Base-by-base conservation (phyloP, 2,888 invertebrate genomes). In the Cryptus viduatorius region DNA sequence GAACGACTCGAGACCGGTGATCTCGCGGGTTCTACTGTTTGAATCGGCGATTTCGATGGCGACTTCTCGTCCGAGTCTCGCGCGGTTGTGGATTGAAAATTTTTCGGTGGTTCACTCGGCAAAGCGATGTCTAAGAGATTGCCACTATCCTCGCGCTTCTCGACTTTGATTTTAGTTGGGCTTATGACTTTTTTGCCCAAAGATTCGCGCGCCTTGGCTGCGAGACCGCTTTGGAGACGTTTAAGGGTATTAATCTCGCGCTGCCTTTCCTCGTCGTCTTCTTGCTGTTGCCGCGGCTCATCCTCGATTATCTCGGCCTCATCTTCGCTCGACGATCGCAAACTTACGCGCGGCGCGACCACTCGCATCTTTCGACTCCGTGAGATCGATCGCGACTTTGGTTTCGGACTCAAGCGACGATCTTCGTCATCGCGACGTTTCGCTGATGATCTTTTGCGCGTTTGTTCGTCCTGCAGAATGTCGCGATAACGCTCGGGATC, bases 171-270 rank as follows among this genome's bases (percentile, higher is more conserved):
- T 79, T 92, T 92, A 7, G 89, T 85, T 0, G 93, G 93, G 82
- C 91, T 92, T 42, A 90, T 91, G 0, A 94, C 93, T 88, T 95
- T 96, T 90, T 95, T 95, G 85, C 96, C 96, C 79, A 96, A 93
- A 1, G 95, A 94, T 90, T 96, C 96, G 89, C 96, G 96, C 1
- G 97, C 97, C 93, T 97, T 96, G 84, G 96, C 95, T 79, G 96
- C 95, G 92, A 95, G 93, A 86, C 96, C 95, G 88, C 95, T 95
- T 88, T 96, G 96, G 8, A 96, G 92, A 85, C 95, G 94, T 90
- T 96, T 96, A 85, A 97, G 93, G 90, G 96, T 95, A 89, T 95
- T 95, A 86, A 97, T 92, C 90, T 97, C 97, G 88, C 95, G 96
- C 71, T 96, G 94, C 73, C 95, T 95, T 53, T 96, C 95, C 80